Base-by-base conservation (phyloP, 92 coral and sea anemone species). In the Palythoa grandiflora region DNA sequence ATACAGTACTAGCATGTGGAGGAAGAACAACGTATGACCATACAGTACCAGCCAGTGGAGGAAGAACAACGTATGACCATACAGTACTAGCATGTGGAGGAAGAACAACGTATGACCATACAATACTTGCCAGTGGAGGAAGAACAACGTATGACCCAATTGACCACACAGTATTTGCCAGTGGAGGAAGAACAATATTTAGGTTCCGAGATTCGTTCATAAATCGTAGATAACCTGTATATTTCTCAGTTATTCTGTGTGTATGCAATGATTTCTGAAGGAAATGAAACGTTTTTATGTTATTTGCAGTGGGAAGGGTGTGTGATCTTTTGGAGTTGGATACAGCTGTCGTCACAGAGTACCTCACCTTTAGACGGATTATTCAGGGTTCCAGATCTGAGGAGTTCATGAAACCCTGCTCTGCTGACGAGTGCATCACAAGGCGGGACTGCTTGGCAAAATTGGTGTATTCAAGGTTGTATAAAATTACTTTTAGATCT, bases 381-480 rank as follows among this genome's bases (percentile, higher is more conserved):
- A 79, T 89, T 36, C 78, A 95, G n/a, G 95, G 94, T 3, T 93
- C 94, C 48, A 87, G 92, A 3, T 66, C 90, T 12, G 98, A 94
- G 63, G 83, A 87, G 89, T 94, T 94, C 68, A 76, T 93, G 83
- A 93, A 94, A 68, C 96, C 94, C 10, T 94, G 98, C 71, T 78
- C 84, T 52, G 71, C 73, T 9, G 87, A 90, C 3, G 98, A 94
- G 65, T 89, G 92, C 50, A 51, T 28, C 0, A 89, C 92, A 10
- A 78, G 98, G 61, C 90, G 98, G 52, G 96, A 94, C 81, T 93
- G 98, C 61, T 28, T 93, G 80, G 96, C 91, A 12, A 94, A 94
- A 79, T 80, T 93, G 38, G 71, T 87, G 19, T 94, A 94, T 57
- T 89, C 96, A 38, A 91, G 96, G 98, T 94, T 72, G 9, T 35